These are phyloP conservation scores for Neostethus bicornis DNA, from an alignment of 2,797 vertebrate species.

Conservation along the genomic window DNA sequence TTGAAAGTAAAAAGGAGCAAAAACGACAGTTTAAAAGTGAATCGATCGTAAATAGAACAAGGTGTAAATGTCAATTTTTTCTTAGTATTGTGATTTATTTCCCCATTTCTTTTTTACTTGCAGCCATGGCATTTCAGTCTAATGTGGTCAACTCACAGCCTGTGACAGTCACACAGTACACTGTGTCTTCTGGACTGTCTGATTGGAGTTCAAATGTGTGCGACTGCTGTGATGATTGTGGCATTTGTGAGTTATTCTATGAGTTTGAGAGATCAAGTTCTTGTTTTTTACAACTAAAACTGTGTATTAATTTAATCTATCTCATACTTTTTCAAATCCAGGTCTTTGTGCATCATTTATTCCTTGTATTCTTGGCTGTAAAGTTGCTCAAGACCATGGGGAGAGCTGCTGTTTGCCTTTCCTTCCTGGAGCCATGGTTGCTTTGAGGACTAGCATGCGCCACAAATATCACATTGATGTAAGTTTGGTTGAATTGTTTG, in stretches of 20 bases:
- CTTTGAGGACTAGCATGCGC: conserved; percentile 79
- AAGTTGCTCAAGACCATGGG: conserved; percentile 77
- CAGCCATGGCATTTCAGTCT: conserved; percentile 77
- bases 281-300: not conserved
- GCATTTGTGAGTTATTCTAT: conserved; percentile 75
- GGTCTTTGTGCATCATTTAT: conserved; percentile 81
- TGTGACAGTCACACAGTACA: conserved; percentile 68
- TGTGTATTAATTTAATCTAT: not conserved
- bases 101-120: not conserved
- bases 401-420: conserved; percentile 81
- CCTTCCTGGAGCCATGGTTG: conserved; percentile 79
- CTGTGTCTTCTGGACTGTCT: conserved; percentile 45
- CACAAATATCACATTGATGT: conserved; percentile 76
- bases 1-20: not conserved
- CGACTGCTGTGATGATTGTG: conserved; percentile 81
- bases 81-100: not conserved
- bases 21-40: too few species aligned
- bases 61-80: too few species aligned
- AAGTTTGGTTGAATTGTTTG: conserved; percentile 37
- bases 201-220: conserved; percentile 78
- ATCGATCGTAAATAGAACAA: too few species aligned
- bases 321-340: conserved; percentile 49
- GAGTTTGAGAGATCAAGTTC: not conserved
- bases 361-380: conserved; percentile 80
- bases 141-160: conserved; percentile 76